These are phyloP conservation scores for Microplitis manilae DNA, from an alignment of 2,888 invertebrate genomes.

Conservation along the genomic window DNA sequence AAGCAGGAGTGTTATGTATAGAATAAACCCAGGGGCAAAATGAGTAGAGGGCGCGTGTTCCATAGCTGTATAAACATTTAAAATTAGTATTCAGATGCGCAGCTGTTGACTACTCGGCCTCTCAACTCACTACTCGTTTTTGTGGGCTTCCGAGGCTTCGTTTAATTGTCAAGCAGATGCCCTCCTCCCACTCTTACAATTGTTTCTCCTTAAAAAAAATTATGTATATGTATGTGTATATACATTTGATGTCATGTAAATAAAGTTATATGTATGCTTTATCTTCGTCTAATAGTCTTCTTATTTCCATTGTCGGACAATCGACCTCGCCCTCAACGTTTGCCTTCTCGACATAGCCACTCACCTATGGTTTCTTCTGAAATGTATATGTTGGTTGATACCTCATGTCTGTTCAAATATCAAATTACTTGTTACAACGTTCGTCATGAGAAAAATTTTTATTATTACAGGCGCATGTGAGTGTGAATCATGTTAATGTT, in stretches of 20 bases:
- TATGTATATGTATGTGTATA: slow-evolving; percentile 11
- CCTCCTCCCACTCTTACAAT: slow-evolving; percentile 52
- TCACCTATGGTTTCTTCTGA: slow-evolving; percentile 65
- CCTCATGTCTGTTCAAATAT: slow-evolving; percentile 4
- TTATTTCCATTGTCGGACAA: slow-evolving; percentile 43
- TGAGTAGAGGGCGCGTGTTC: slow-evolving; percentile 51
- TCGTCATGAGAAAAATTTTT: slow-evolving; percentile 27
- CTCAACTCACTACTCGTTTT: slow-evolving; percentile 59
- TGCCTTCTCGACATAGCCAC: slow-evolving; percentile 40
- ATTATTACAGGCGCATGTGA: slow-evolving; percentile 22
- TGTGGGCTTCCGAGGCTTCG: slow-evolving; percentile 70
- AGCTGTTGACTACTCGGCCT: slow-evolving; percentile 67
- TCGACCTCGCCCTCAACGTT: slow-evolving; percentile 46
- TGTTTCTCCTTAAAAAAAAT: slow-evolving; percentile 41
- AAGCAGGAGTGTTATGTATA: background rate
- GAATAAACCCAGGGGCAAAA: slow-evolving; percentile 24
- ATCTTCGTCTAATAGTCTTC: slow-evolving; percentile 25
- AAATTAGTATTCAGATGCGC: slow-evolving; percentile 71
- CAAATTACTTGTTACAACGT: slow-evolving; percentile 26
- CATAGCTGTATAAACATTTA: slow-evolving; percentile 69
- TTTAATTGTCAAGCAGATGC: slow-evolving; percentile 71
- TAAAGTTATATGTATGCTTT: slow-evolving; percentile 25
- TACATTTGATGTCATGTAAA: background rate
- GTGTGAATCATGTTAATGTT: slow-evolving; percentile 7
- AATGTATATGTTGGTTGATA: slow-evolving; percentile 51